phyloP scores from a whole-genome alignment of 2,888 invertebrate species.

The Lamellibrachia columna region DNA sequence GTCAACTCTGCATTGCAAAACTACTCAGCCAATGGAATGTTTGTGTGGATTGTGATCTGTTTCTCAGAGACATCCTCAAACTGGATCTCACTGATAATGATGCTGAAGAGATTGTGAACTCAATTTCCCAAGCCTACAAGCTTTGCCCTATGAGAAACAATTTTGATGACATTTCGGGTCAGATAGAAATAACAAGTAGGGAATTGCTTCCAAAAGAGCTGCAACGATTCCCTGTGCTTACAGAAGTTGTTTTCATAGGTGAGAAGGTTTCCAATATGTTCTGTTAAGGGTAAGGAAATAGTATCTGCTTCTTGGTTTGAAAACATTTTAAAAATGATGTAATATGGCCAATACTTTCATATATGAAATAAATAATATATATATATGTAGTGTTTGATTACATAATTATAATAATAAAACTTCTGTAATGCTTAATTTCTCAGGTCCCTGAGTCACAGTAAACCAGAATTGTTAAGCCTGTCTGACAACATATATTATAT shows the following conservation, averaged over 20 bases:
- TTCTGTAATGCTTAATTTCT: no score
- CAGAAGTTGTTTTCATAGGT: slow-evolving; percentile 29
- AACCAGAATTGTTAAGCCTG: no score
- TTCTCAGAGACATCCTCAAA: neutral
- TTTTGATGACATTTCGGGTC: neutral
- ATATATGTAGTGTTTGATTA: no score
- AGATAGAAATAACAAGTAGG: slow-evolving; percentile 20
- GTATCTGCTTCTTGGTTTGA: neutral
- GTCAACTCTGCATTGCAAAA: no score
- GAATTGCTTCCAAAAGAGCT: slow-evolving; percentile 31
- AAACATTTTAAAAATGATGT: neutral
- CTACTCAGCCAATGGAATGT: no score
- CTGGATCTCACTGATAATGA: neutral
- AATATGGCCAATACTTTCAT: neutral
- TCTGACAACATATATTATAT: no score
- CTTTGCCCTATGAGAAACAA: neutral
- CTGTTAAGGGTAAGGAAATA: neutral
- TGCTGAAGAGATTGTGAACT: neutral
- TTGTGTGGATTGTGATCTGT: slow-evolving; percentile 21
- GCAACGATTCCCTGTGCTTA: slow-evolving; percentile 22
- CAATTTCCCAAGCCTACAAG: neutral
- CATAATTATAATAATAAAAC: no score
- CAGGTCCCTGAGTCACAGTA: no score
- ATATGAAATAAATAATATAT: no score
- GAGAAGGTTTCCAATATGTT: neutral